These are phyloP conservation scores for Ginglymostoma cirratum DNA, from an alignment of 2,113 vertebrate species.

Conservation along the genomic window DNA sequence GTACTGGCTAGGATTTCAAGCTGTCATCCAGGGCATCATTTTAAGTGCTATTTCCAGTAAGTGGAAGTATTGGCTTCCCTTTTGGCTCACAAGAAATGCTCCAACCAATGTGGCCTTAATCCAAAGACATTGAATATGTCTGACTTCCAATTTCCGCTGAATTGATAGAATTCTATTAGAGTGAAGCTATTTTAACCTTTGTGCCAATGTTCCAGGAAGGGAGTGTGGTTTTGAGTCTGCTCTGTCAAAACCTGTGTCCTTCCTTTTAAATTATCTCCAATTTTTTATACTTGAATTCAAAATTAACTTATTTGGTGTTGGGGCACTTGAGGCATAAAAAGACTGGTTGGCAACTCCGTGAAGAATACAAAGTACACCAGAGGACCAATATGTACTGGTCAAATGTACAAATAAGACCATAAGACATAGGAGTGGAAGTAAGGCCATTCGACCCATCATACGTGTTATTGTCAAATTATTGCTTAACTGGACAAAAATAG, in stretches of 20 bases:
- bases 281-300: neutral
- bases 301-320: neutral
- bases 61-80: neutral
- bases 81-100: neutral
- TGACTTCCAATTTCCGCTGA: neutral
- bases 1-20: neutral
- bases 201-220: neutral
- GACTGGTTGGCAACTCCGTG: neutral
- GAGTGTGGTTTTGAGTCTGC: neutral
- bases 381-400: neutral
- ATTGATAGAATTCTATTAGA: neutral
- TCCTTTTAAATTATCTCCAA: neutral
- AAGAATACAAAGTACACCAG: neutral
- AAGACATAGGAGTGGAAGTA: too few species aligned
- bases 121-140: neutral
- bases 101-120: neutral
- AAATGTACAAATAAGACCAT: too few species aligned
- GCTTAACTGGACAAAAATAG: neutral
- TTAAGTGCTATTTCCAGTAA: neutral
- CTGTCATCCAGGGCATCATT: neutral
- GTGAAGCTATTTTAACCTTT: neutral
- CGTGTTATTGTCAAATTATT: neutral
- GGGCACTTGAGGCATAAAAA: neutral
- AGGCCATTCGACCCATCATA: too few species aligned
- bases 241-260: neutral